These are phyloP conservation scores for Nanorana parkeri DNA, from an alignment of 2,113 vertebrate species.

Conservation along the genomic window DNA sequence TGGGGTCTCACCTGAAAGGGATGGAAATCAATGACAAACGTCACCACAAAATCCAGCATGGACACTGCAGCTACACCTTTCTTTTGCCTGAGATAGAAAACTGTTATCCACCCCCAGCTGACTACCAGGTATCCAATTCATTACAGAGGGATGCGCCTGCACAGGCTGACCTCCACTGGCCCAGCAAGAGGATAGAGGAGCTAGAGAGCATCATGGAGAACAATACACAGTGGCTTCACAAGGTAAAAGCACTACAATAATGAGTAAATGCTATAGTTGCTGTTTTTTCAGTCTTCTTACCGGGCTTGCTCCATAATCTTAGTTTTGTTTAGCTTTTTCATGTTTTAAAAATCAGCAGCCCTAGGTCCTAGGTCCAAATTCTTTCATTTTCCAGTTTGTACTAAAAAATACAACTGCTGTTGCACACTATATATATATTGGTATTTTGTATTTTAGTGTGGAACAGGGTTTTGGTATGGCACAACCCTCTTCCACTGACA, in stretches of 20 bases:
- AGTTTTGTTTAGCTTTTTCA: too few relatives aligned
- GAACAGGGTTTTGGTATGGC: too few relatives aligned
- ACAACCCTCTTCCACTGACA: too few relatives aligned
- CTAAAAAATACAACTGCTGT: too few relatives aligned
- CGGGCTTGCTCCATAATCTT: too few relatives aligned
- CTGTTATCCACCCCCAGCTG: constrained; percentile 64
- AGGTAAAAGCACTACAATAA: constrained; percentile 67
- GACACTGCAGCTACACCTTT: constrained; percentile 82
- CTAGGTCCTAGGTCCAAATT: too few relatives aligned
- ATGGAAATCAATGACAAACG: constrained; percentile 64
- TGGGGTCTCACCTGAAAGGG: constrained; percentile 38
- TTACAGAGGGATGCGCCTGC: constrained; percentile 75
- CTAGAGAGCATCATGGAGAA: constrained; percentile 80
- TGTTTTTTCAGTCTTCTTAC: neutral
- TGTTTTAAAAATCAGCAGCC: too few relatives aligned
- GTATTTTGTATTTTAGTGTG: too few relatives aligned
- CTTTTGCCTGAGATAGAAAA: constrained; percentile 78
- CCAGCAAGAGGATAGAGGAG: constrained; percentile 73
- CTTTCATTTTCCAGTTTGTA: too few relatives aligned
- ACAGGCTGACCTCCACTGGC: constrained; percentile 67
- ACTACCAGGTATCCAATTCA: constrained; percentile 74
- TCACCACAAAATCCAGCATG: constrained; percentile 78
- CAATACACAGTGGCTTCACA: constrained; percentile 83
- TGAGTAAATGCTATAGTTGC: neutral
- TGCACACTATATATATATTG: too few relatives aligned